These are phyloP conservation scores for Caradrina kadenii DNA, from an alignment of 2,888 invertebrate species.

Conservation along the genomic window DNA sequence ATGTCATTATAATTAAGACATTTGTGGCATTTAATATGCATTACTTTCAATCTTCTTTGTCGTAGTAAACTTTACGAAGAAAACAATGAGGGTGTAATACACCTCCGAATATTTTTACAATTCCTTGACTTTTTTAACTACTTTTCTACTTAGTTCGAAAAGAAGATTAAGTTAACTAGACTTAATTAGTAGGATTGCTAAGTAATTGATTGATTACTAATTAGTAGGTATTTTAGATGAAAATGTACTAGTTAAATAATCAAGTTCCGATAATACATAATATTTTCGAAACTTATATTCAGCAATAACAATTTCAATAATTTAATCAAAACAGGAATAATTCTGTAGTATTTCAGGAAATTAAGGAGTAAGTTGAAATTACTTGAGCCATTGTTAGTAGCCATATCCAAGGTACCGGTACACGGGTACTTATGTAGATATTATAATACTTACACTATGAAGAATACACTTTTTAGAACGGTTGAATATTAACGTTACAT, in stretches of 20 bases:
- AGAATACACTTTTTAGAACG: too few relatives aligned
- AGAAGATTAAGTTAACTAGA: not conserved
- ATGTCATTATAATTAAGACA: slow-evolving; percentile 82
- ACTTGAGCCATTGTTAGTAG: too few relatives aligned
- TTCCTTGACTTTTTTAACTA: not conserved
- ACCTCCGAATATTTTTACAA: not conserved
- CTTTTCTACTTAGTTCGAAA: not conserved
- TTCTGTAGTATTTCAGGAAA: not conserved
- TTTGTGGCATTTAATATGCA: slow-evolving; percentile 79
- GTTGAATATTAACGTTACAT: too few relatives aligned
- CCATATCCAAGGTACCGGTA: too few relatives aligned
- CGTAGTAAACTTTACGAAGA: slow-evolving; percentile 61
- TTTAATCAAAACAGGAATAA: not conserved
- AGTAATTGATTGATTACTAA: not conserved
- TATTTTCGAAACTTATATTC: too few relatives aligned
- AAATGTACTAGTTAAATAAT: too few relatives aligned
- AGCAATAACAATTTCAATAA: not conserved
- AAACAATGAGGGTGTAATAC: slow-evolving; percentile 20
- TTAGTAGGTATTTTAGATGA: too few relatives aligned
- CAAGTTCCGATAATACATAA: too few relatives aligned
- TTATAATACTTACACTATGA: too few relatives aligned
- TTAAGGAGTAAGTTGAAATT: not conserved
- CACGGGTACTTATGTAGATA: too few relatives aligned
- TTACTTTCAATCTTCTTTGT: slow-evolving; percentile 71
- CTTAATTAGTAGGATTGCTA: not conserved